Evolutionary conservation across 1,140 invertebrate species (phyloP).

Genomic region (Catajapyx aquilonaris): DNA sequence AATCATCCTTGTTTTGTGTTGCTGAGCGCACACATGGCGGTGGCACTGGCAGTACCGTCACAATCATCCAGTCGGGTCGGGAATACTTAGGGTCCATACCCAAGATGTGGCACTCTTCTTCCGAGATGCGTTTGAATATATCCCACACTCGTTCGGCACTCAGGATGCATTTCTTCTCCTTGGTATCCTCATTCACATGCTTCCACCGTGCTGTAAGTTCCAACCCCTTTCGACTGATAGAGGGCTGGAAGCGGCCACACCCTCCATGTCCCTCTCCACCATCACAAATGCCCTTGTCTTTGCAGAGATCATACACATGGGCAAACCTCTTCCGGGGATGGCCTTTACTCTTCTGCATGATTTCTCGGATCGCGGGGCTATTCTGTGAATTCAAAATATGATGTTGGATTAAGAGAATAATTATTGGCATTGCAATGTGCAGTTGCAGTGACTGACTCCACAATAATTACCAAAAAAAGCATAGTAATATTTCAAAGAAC

Average conservation of each 20-base stretch:
- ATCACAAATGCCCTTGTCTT: constrained; percentile 40
- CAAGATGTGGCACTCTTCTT: constrained; percentile 88
- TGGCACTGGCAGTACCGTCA: constrained; percentile 91
- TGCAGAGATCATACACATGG: constrained; percentile 46
- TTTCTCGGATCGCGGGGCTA: constrained; percentile 36
- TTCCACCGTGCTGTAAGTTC: constrained; percentile 96
- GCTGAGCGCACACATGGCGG: constrained; percentile 76
- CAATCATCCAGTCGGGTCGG: constrained; percentile 97
- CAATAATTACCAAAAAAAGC: too few species aligned
- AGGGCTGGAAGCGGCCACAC: constrained; percentile 94
- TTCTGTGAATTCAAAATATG: constrained; percentile 28
- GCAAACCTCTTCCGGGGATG: constrained; percentile 34
- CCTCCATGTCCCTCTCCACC: constrained; percentile 67
- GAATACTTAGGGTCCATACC: constrained; percentile 93
- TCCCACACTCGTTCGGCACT: constrained; percentile 91
- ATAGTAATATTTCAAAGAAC: too few species aligned
- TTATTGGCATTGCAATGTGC: too few species aligned
- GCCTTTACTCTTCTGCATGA: constrained; percentile 34
- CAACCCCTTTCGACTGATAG: constrained; percentile 64
- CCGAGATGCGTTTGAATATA: constrained; percentile 86
- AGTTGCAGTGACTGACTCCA: too few species aligned
- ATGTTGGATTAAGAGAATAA: too few species aligned
- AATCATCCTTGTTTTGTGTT: constrained; percentile 93
- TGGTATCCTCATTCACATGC: constrained; percentile 91
- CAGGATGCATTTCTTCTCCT: constrained; percentile 82